phyloP scores from a whole-genome alignment of 2,113 vertebrate genomes.

The Onychostruthus taczanowskii region DNA sequence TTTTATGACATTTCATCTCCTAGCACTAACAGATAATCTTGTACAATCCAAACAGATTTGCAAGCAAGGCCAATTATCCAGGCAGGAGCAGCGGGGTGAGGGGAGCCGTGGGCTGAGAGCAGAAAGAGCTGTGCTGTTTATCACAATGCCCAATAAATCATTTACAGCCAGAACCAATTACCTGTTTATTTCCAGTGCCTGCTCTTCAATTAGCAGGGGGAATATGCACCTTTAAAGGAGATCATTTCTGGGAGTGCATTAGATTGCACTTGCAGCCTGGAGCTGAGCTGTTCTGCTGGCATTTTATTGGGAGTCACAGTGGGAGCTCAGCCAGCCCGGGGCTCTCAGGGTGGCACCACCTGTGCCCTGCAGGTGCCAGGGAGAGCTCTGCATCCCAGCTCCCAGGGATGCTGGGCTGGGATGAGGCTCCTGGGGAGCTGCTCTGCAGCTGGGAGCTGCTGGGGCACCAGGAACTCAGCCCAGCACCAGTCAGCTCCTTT shows the following conservation, averaged over 20 bases:
- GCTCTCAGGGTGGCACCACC: not conserved
- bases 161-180: not conserved
- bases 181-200: not conserved
- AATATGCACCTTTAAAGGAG: not conserved
- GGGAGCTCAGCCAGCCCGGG: not conserved
- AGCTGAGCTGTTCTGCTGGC: not conserved
- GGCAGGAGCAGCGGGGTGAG: not conserved
- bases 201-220: not conserved
- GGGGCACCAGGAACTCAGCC: not conserved
- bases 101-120: not conserved
- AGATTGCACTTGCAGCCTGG: not conserved
- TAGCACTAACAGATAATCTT: not conserved
- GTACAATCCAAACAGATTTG: not conserved
- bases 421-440: not conserved
- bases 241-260: not conserved
- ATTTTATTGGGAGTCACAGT: not conserved
- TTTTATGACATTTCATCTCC: not conserved
- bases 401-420: no score
- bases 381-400: not conserved
- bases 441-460: not conserved
- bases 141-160: not conserved
- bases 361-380: not conserved
- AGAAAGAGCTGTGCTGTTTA: not conserved
- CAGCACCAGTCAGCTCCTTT: not conserved
- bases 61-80: not conserved